Base-by-base conservation (phyloP, 2,888 invertebrate genomes). In the Eulithis testata region DNA sequence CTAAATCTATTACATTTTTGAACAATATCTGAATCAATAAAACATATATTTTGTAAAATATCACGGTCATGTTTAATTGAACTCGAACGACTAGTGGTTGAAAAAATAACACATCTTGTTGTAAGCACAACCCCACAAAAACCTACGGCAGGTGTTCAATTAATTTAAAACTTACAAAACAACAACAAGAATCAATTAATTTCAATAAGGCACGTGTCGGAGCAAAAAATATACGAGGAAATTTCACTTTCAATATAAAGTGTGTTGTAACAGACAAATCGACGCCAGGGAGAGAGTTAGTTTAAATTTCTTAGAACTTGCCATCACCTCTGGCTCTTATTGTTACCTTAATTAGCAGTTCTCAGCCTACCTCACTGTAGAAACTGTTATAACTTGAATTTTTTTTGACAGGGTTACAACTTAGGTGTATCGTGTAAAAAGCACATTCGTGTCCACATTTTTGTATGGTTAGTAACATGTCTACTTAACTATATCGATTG, bases 191-290 rank as follows among this genome's bases (percentile, higher is more conserved):
- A 63, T 60, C 43, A 68, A 68, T 68, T 60, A 53, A 65, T 60
- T 60, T 55, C 45, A 27, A 56, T 62, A 47, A 50, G 40, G 37
- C 57, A 11, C 63, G 59, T 63, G 37, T 53, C 47, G 36, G 44
- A 1, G 45, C 40, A 65, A 62, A 63, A 60, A 68, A 60, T 56
- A 47, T 54, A 58, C 64, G 31, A 54, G 12, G 49, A 56, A 65
- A 56, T 66, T 69, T 69, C 64, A 61, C 69, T 69, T 64, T 69
- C 66, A 61, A 44, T 68, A 51, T 31, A 65, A 60, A 59, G 51
- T 21, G 12, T 12, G 63, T 47, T 14, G 3, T 49, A 61, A 47
- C 63, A 68, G 68, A 69, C 68, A 31, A 21, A 14, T 14, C 37
- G 68, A 69, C 68, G 68, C 68, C 68, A 21, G 37, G 40, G n/a